Evolutionary conservation across 2,113 vertebrate genomes (phyloP), one percentile per base, ranked within the genome.

Genomic region (Odobenus rosmarus): DNA sequence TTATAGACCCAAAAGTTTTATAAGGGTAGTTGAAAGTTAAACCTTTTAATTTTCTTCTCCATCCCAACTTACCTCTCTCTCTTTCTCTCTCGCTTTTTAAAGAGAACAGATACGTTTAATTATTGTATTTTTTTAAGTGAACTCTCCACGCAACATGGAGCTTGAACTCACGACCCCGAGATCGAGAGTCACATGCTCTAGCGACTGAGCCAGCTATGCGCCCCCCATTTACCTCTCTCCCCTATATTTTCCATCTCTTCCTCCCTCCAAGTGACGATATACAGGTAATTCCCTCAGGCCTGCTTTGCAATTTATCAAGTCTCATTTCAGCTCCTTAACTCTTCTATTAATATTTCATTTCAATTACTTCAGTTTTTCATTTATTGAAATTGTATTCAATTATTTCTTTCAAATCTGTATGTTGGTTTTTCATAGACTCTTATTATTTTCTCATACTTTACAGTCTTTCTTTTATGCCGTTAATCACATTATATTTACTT

Each of bases 401-500:
- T 77, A 39, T 83, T 71, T 87, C 36, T 74, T 94, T 86, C 55
- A 81, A 87, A 89, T 79, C 7, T 67, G 7, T n/a, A 19, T 59
- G 46, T 51, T 93, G 33, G 1, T 85, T 94, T 88, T 74, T 88
- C 51, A 55, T 28, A 81, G 49, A 49, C 24, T 84, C 21, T 90
- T 81, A 33, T 81, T 82, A 62, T 85, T 88, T 84, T 96, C 55
- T 84, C 49, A 33, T 72, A 39, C 33, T 62, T 90, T 88, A 84
- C n/a, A 72, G 53, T 79, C n/a, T 81, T 74, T 89, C 59, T 57
- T 79, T 74, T 92, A 51, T 67, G 33, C 28, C 15, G 15, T 92
- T 64, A 85, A 39, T 69, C 57, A n/a, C n/a, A 55, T 82, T 46
- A 13, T 49, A 24, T 85, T 87, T 93, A 91, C 59, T 74, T 62